Conservation (phyloP, 2,797 vertebrate genomes). For the Coendou prehensilis region DNA sequence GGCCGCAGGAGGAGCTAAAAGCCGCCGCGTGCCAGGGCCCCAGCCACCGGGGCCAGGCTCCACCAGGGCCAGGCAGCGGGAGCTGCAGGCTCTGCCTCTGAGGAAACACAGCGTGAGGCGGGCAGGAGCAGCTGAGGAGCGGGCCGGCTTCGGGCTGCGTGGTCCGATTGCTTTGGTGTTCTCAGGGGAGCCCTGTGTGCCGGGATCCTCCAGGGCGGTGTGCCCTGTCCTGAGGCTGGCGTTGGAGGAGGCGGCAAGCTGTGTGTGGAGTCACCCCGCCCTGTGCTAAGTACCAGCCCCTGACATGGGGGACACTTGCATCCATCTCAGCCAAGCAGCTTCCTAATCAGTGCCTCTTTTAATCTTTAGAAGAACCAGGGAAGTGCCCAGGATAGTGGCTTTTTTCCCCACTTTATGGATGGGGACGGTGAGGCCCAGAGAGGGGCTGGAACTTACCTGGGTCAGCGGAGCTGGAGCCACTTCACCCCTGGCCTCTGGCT, state of each 20-base stretch:
- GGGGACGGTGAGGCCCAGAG: background rate
- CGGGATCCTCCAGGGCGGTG: background rate
- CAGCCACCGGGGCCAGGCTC: background rate
- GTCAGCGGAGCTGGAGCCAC: background rate
- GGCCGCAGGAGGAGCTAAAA: background rate
- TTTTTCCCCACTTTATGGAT: background rate
- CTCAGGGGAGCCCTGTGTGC: background rate
- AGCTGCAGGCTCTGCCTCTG: background rate
- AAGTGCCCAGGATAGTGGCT: fast-evolving
- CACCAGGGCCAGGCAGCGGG: background rate
- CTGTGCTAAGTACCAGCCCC: fast-evolving
- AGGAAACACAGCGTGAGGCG: background rate
- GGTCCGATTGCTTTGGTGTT: background rate
- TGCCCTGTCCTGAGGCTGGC: background rate
- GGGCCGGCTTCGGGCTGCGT: background rate
- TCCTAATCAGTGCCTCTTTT: background rate
- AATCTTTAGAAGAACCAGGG: background rate
- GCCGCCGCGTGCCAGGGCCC: background rate
- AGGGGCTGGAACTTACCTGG: background rate
- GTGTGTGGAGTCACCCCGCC: fast-evolving
- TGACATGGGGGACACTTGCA: fast-evolving
- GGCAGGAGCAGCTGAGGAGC: background rate
- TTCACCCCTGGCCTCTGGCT: background rate
- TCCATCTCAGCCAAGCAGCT: fast-evolving
- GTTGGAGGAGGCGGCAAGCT: too few species aligned